Base-by-base conservation (phyloP, 2,888 invertebrate genomes). In the Melipona beecheii region DNA sequence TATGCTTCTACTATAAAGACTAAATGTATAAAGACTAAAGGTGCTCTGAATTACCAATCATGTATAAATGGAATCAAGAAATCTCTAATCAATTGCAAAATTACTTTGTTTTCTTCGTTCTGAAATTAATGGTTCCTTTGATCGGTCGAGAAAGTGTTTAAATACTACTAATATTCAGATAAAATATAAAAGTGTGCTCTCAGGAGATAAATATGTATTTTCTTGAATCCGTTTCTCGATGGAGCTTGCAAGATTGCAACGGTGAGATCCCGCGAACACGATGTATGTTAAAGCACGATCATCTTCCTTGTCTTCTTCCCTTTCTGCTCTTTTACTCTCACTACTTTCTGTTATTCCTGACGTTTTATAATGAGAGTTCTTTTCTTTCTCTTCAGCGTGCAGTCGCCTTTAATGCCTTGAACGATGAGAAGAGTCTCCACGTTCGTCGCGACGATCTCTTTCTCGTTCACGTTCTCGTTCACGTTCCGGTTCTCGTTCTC, bases 381-480 rank as follows among this genome's bases (percentile, higher is more conserved):
- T 68, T 52, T 62, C 70, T 24, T 58, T 58, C 43, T 31, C 52
- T 64, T 31, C 49, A 19, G 49, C 69, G 31, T 58, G 58, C 49
- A 62, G 64, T 13, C 54, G 15, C 31, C 21, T 87, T 86, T 88
- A 97, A 94, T 97, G 97, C 92, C 97, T 95, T 88, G 97, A 97
- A 90, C 97, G 96, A 94, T 97, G 97, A 21, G 95, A 94, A 72
- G 95, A 95, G 89, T 95, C 95, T 83, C 93, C 94, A 88, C 95
- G 92, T 91, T 97, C 97, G 94, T 95, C 97, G 70, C 96, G 96
- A 70, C 96, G 95, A 90, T 96, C 96, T 84, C 96, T 95, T 91
- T 97, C 96, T 31, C 96, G 95, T 91, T 96, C 96, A 72, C 96
- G 95, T 81, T 96, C 96, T 31, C 96, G 95, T 87, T 96, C 97